These are phyloP conservation scores for Pseudomyrmex sp. DNA, from an alignment of 1,140 invertebrate genomes.

Conservation along the genomic window DNA sequence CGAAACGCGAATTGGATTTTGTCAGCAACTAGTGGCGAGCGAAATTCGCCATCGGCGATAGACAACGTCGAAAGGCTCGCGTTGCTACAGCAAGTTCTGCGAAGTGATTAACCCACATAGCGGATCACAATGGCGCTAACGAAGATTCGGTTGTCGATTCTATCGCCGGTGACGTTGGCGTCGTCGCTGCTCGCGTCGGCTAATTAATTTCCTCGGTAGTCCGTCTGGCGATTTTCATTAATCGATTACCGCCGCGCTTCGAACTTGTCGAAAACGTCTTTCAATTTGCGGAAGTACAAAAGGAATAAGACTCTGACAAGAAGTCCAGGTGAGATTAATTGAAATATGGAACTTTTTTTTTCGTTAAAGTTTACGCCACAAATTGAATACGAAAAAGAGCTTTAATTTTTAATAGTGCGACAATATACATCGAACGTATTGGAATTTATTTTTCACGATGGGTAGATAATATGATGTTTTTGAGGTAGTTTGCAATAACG, in stretches of 20 bases:
- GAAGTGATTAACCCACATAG: constrained; percentile 48
- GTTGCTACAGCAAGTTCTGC: constrained; percentile 24
- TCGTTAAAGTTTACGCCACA: not conserved
- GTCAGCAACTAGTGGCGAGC: constrained; percentile 47
- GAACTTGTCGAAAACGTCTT: not conserved
- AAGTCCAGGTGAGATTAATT: not conserved
- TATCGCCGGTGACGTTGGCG: constrained; percentile 4
- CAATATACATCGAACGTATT: not conserved
- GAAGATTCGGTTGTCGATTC: constrained; percentile 44
- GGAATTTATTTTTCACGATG: not conserved
- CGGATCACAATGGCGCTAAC: constrained; percentile 41
- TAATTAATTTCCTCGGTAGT: constrained; percentile 39
- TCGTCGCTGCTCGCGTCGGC: not conserved
- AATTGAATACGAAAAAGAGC: not conserved
- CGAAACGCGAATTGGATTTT: constrained; percentile 49
- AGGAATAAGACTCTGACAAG: not conserved
- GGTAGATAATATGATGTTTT: too few relatives aligned
- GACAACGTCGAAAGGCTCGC: not conserved
- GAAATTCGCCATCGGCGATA: constrained; percentile 28
- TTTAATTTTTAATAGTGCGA: not conserved
- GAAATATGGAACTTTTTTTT: not conserved
- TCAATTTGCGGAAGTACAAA: not conserved
- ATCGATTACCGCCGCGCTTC: not conserved
- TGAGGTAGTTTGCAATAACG: not conserved
- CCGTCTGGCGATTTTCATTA: constrained; percentile 19